Conservation (phyloP, 2,797 vertebrate species). For the Apogon hyalosoma region DNA sequence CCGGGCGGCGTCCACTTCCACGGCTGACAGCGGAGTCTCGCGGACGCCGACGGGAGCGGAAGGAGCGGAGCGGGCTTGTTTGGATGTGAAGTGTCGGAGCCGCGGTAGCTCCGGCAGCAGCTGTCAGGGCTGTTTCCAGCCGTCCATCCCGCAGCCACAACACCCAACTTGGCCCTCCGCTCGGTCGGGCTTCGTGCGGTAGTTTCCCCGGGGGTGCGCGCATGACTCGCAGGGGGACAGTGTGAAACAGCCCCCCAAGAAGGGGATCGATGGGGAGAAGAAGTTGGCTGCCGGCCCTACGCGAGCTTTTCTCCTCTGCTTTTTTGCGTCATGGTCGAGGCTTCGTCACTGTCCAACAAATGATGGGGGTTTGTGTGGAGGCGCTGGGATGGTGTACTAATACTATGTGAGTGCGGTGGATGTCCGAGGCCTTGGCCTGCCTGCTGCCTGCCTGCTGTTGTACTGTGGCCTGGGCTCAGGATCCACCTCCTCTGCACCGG, state of each 20-base stretch:
- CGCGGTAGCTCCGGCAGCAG: slow-evolving; percentile 51
- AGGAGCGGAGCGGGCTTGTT: slow-evolving; percentile 17
- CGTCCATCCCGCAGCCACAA: slow-evolving; percentile 25
- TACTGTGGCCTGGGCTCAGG: slow-evolving; percentile 59
- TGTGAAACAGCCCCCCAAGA: slow-evolving; percentile 20
- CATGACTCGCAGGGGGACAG: slow-evolving; percentile 16
- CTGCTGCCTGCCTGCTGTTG: slow-evolving; percentile 38
- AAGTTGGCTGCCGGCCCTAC: slow-evolving; percentile 63
- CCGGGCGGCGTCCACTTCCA: not conserved
- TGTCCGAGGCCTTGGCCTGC: slow-evolving; percentile 66
- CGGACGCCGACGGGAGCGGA: slow-evolving; percentile 29
- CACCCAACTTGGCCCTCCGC: slow-evolving; percentile 31
- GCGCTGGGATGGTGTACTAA: slow-evolving; percentile 30
- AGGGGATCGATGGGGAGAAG: slow-evolving; percentile 69
- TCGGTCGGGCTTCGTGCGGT: not conserved
- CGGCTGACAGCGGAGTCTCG: slow-evolving; percentile 15
- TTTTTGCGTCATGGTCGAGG: slow-evolving; percentile 53
- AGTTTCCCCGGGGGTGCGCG: slow-evolving; percentile 29
- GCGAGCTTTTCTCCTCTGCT: slow-evolving; percentile 61
- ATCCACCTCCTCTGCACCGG: slow-evolving; percentile 57
- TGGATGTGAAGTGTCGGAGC: slow-evolving; percentile 55
- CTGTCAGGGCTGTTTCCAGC: slow-evolving; percentile 56
- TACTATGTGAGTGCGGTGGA: slow-evolving; percentile 70
- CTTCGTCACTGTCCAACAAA: slow-evolving; percentile 51
- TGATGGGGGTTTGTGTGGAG: slow-evolving; percentile 63